Evolutionary conservation across 2,888 invertebrate genomes (phyloP).

Genomic region (Resseliella maxima): DNA sequence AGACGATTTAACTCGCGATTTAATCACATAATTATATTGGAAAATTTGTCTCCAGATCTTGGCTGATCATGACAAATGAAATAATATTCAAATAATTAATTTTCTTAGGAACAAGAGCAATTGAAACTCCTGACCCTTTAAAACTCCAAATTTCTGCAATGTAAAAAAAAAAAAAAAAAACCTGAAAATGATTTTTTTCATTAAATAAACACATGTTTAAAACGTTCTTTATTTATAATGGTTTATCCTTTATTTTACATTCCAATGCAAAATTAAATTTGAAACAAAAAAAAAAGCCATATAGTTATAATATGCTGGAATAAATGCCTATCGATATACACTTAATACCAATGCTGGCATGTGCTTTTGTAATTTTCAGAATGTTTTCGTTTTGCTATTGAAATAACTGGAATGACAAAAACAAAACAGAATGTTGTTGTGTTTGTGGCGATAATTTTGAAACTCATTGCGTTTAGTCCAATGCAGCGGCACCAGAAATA

Average conservation of each 20-base stretch:
- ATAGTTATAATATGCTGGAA: neutral
- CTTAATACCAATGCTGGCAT: neutral
- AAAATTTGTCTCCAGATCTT: too few relatives aligned
- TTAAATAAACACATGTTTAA: neutral
- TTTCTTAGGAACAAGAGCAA: too few relatives aligned
- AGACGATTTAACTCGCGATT: too few relatives aligned
- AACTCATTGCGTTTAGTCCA: constrained; percentile 66
- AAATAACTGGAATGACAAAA: constrained; percentile 13
- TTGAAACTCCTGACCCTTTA: too few relatives aligned
- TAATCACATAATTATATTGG: too few relatives aligned
- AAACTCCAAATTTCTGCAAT: too few relatives aligned
- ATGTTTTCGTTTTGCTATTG: constrained; percentile 12
- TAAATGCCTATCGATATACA: neutral
- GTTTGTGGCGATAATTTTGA: neutral
- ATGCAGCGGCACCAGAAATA: constrained; percentile 96
- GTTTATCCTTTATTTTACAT: constrained; percentile 7
- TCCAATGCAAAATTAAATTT: neutral
- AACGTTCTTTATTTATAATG: neutral
- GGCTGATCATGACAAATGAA: too few relatives aligned
- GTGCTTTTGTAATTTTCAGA: neutral
- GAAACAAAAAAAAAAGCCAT: neutral
- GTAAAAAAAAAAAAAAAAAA: too few relatives aligned
- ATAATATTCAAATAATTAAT: too few relatives aligned
- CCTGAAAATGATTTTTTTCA: neutral
- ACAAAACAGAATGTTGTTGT: neutral